Evolutionary conservation across 2,797 vertebrate species (phyloP).

Genomic region (Halcyon leucocephala): DNA sequence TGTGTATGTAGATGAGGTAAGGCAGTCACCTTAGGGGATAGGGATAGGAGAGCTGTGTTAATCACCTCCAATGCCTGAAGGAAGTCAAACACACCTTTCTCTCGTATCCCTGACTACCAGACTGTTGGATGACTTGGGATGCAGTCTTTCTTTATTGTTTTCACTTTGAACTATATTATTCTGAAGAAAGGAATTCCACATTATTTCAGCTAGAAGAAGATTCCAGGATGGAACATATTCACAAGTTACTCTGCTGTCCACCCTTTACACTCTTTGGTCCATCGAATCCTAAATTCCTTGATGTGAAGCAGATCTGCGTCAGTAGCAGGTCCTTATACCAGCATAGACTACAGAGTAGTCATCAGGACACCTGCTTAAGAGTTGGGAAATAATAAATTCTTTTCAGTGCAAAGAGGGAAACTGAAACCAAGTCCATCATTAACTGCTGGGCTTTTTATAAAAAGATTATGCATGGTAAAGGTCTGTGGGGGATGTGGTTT

Average conservation of each 20-base stretch:
- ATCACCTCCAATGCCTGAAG: neutral
- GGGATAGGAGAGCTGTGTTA: neutral
- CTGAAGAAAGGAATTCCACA: neutral
- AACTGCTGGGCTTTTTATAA: neutral
- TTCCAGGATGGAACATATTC: neutral
- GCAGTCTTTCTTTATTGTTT: neutral
- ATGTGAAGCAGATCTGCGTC: neutral
- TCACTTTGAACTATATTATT: neutral
- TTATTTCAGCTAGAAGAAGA: neutral
- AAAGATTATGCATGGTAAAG: neutral
- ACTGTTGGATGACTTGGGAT: neutral
- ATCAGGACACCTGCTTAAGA: neutral
- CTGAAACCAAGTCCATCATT: neutral
- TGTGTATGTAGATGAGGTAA: neutral
- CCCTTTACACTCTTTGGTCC: neutral
- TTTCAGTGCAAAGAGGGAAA: neutral
- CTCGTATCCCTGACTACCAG: neutral
- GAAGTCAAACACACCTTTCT: neutral
- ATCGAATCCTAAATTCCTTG: neutral
- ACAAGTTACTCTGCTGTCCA: neutral
- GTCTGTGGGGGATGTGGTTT: accelerated
- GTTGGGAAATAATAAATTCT: neutral
- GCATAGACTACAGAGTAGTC: neutral
- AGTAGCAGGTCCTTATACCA: neutral
- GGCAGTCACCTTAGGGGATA: neutral